These are phyloP conservation scores for Cydia fagiglandana DNA, from an alignment of 1,140 invertebrate species.

Conservation along the genomic window DNA sequence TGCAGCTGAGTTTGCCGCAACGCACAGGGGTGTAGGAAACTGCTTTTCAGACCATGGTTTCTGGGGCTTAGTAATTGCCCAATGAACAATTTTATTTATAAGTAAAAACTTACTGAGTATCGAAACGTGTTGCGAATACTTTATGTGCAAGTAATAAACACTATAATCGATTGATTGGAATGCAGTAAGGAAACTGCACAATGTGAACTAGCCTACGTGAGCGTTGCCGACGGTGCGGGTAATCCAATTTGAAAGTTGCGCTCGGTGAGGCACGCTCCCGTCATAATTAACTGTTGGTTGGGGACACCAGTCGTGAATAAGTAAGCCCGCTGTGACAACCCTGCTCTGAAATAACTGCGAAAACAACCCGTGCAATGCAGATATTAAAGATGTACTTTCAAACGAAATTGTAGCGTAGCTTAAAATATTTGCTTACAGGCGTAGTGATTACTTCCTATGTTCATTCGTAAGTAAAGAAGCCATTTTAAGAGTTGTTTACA, in stretches of 20 bases:
- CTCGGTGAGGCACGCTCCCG: conserved; percentile 44
- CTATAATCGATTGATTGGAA: not conserved
- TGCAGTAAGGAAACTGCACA: conserved; percentile 9
- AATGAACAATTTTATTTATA: conserved; percentile 3
- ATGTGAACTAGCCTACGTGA: conserved; percentile 49
- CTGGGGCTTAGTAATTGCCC: conserved; percentile 15
- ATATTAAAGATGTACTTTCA: conserved; percentile 30
- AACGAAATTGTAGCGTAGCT: conserved; percentile 7
- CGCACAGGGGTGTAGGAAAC: not conserved
- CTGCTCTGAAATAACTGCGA: conserved; percentile 38
- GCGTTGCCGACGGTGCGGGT: conserved; percentile 49
- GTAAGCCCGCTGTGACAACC: conserved; percentile 48
- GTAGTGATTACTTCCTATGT: not conserved
- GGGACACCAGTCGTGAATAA: conserved; percentile 60
- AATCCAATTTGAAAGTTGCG: conserved; percentile 64
- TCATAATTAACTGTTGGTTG: conserved; percentile 64
- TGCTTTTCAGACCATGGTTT: conserved; percentile 11
- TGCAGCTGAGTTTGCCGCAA: conserved; percentile 11
- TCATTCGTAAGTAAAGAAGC: not conserved
- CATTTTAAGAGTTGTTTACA: not conserved
- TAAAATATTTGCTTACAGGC: not conserved
- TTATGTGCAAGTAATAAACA: not conserved
- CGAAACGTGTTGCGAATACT: not conserved
- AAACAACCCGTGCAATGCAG: conserved; percentile 8
- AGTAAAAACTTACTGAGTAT: not conserved